phyloP scores from a whole-genome alignment of 2,888 invertebrate genomes.

The Drosophila birchii region DNA sequence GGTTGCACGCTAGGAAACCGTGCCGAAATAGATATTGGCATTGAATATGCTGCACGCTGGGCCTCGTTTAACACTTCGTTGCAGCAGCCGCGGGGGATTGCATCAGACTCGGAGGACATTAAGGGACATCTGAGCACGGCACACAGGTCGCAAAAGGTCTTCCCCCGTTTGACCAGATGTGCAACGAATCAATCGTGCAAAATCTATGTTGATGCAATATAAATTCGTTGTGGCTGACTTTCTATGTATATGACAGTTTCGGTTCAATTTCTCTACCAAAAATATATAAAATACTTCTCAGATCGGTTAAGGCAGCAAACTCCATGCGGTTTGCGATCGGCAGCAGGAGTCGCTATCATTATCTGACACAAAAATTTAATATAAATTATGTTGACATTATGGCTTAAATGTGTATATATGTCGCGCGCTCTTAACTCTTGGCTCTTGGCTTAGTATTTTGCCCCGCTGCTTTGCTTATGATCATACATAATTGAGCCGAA shows the following conservation, averaged over 20 bases:
- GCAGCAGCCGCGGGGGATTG: constrained; percentile 59
- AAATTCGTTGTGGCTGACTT: constrained; percentile 28
- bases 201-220: constrained; percentile 69
- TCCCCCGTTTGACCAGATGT: constrained; percentile 29
- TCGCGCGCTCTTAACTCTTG: constrained; percentile 7
- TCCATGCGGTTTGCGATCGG: constrained; percentile 30
- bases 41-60: constrained; percentile 60
- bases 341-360: constrained; percentile 79
- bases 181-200: constrained; percentile 25
- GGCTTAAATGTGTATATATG: constrained; percentile 72
- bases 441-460: constrained; percentile 1
- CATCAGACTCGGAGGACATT: constrained; percentile 17
- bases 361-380: constrained; percentile 82
- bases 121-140: constrained; percentile 20
- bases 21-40: constrained; percentile 58
- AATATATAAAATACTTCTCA: no score
- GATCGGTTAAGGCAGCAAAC: neutral
- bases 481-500: constrained; percentile 32
- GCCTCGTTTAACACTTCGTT: constrained; percentile 78
- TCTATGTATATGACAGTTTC: no score
- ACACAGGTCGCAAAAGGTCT: constrained; percentile 19
- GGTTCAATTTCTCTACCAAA: no score
- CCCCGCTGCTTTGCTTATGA: constrained; percentile 33
- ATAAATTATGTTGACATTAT: constrained; percentile 83
- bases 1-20: constrained; percentile 74